These are phyloP conservation scores for Lasioglossum albipes DNA, from an alignment of 1,140 invertebrate species.

Conservation along the genomic window DNA sequence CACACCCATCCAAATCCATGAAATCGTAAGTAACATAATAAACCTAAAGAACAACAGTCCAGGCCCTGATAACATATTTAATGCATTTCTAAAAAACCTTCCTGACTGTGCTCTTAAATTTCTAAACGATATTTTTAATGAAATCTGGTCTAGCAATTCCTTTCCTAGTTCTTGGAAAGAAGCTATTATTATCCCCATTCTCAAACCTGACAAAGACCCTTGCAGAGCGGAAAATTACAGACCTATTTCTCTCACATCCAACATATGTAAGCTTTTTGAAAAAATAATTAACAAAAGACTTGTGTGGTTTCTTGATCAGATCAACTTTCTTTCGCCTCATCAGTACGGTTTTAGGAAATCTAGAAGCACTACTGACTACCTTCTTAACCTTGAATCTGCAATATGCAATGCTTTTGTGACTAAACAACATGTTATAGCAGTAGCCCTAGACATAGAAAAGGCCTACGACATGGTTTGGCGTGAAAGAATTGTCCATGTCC, in stretches of 20 bases:
- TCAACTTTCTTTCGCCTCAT: background rate
- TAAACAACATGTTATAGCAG: background rate
- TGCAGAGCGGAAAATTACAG: background rate
- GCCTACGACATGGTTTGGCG: no score
- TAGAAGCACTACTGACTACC: background rate
- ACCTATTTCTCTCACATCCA: background rate
- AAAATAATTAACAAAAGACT: background rate
- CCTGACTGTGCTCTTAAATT: background rate
- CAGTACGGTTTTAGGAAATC: background rate
- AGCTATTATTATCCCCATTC: background rate
- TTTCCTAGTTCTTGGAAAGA: background rate
- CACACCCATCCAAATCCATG: background rate
- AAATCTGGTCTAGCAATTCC: background rate
- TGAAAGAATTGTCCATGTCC: background rate
- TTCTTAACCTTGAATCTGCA: background rate
- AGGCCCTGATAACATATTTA: background rate
- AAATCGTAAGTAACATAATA: background rate
- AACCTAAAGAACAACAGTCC: background rate
- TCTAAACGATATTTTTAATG: background rate
- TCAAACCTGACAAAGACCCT: background rate
- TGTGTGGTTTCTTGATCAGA: background rate
- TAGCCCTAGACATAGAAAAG: background rate
- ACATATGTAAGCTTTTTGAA: background rate
- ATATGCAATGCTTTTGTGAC: background rate
- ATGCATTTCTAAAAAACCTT: background rate